These are phyloP conservation scores for Nansenia antarctica DNA, from an alignment of 2,113 vertebrate genomes.

Conservation along the genomic window DNA sequence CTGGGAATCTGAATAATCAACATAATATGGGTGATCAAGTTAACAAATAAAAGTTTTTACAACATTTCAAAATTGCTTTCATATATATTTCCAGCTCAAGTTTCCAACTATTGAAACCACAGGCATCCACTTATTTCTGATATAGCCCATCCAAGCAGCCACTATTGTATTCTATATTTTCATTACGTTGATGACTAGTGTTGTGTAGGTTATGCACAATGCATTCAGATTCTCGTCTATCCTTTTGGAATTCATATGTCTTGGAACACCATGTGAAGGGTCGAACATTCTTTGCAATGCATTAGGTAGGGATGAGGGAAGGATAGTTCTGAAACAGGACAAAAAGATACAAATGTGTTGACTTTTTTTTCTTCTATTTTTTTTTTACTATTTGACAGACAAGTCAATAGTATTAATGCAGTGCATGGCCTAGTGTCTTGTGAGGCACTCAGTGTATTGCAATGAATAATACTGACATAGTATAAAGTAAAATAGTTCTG, in stretches of 20 bases:
- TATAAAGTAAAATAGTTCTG: conserved; percentile 20
- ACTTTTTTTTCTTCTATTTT: too few species aligned
- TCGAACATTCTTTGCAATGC: too few species aligned
- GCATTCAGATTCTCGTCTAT: not conserved
- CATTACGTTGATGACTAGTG: conserved; percentile 16
- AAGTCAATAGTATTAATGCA: not conserved
- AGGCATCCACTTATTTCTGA: not conserved
- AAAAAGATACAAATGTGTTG: not conserved
- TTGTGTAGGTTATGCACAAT: conserved; percentile 7
- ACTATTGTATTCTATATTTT: conserved; percentile 8
- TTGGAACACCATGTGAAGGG: too few species aligned
- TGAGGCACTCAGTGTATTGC: too few species aligned
- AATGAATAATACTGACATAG: not conserved
- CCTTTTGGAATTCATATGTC: too few species aligned
- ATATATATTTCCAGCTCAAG: conserved; percentile 18
- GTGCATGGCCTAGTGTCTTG: not conserved
- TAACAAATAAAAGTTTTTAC: conserved; percentile 17
- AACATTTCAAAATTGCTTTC: conserved; percentile 16
- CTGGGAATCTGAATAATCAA: conserved; percentile 10
- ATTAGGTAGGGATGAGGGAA: too few species aligned
- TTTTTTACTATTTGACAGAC: not conserved
- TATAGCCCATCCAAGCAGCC: conserved; percentile 5
- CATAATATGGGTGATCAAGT: conserved; percentile 6
- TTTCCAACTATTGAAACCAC: conserved; percentile 14
- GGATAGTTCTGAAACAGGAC: too few species aligned